phyloP scores from a whole-genome alignment of 2,113 vertebrate genomes.

The Delphinus delphis region DNA sequence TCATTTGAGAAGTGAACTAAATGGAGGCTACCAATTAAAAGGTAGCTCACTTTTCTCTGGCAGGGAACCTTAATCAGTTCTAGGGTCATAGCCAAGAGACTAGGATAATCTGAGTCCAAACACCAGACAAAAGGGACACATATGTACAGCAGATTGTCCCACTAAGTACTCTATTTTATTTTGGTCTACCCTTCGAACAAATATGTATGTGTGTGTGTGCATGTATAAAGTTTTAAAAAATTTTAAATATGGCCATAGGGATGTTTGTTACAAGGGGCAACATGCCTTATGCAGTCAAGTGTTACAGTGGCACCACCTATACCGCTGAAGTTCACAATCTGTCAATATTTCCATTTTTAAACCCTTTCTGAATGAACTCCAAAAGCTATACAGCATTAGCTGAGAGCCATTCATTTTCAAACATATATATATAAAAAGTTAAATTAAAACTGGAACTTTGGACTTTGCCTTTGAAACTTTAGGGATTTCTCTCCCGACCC shows the following conservation, averaged over 20 bases:
- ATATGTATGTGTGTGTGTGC: neutral
- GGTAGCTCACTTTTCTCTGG: neutral
- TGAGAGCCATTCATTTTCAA: constrained; percentile 49
- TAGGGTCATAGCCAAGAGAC: neutral
- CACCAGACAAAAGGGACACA: neutral
- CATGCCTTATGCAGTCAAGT: neutral
- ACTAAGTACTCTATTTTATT: constrained; percentile 3
- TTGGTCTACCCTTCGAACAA: neutral
- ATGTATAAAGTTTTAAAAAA: neutral
- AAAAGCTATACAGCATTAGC: constrained; percentile 7
- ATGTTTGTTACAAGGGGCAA: neutral
- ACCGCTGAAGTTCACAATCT: neutral
- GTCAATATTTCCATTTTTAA: constrained; percentile 67
- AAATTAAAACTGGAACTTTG: neutral
- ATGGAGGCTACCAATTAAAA: neutral
- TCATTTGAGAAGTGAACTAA: neutral
- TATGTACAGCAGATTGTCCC: neutral
- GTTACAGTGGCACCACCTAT: neutral
- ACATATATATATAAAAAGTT: constrained; percentile 58
- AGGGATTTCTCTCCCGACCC: neutral
- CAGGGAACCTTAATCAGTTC: neutral
- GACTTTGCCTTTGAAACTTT: neutral
- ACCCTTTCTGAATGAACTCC: constrained; percentile 52
- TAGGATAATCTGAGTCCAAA: constrained; percentile 17
- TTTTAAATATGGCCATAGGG: neutral